Base-by-base conservation (phyloP, 2,888 invertebrate species). In the Adelphocoris suturalis region DNA sequence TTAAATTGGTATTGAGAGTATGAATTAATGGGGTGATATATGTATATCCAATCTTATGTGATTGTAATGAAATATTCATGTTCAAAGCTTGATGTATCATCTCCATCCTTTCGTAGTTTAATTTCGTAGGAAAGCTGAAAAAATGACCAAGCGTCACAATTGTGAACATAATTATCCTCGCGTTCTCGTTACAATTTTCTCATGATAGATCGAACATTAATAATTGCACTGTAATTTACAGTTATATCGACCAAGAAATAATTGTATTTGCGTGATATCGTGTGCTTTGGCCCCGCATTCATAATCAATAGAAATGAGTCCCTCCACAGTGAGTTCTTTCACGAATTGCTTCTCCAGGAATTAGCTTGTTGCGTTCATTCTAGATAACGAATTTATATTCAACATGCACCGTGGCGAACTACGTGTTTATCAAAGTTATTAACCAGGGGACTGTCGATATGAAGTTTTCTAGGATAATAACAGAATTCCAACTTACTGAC, bases 161-260 rank as follows among this genome's bases (percentile, higher is more conserved):
- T 5, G 23, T 11, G 68, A 68, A 68, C 37, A 37, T 37, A 37
- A 68, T 23, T 27, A 68, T 5, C 23, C 68, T 68, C 23, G 68
- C 68, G 68, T 68, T 68, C 27, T 23, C 68, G 68, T 68, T 68
- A 68, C 23, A 68, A 68, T 68, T 68, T 68, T 68, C 68, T 23
- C 7, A 37, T 37, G 37, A 37, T 37, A 23, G 68, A 68, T 68
- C 68, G 23, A 23, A 68, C 23, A 23, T 68, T 7, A 13, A 68
- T 68, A 68, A 68, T 68, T 68, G 68, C 68, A 23, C 68, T 68
- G 23, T 68, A 68, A 68, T 68, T 68, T 68, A 19, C 68, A 68
- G 68, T 68, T 68, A 19, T 68, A 68, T 68, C 23, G 23, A 23
- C 68, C 68, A 23, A 68, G 23, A 68, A 68, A 68, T 68, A 68